Conservation (phyloP, 1,140 invertebrate species). For the Wiebesia pumilae region DNA sequence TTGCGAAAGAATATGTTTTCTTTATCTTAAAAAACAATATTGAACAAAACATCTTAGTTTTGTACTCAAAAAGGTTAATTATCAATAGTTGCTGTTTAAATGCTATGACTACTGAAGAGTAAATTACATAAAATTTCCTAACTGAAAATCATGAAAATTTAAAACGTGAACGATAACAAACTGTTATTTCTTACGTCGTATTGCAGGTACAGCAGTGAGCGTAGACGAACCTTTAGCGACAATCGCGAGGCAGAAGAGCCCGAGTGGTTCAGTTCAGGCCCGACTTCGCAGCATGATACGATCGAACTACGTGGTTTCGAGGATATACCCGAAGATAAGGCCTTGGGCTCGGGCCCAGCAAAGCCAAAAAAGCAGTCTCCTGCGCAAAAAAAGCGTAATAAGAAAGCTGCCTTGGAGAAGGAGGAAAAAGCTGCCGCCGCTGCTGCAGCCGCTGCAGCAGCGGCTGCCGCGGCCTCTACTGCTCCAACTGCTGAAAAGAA, state of each 20-base stretch:
- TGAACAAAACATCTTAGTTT: too few relatives aligned
- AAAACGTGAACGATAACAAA: too few relatives aligned
- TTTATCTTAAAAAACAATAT: too few relatives aligned
- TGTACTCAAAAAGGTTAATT: too few relatives aligned
- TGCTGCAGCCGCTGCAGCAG: slow-evolving; percentile 38
- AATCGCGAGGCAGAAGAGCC: slow-evolving; percentile 78
- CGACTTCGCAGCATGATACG: slow-evolving; percentile 92
- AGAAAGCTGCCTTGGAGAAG: slow-evolving; percentile 64
- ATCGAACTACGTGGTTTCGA: slow-evolving; percentile 95
- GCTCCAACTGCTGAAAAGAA: slow-evolving; percentile 58
- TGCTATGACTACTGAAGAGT: too few relatives aligned
- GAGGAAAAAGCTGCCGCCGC: slow-evolving; percentile 54
- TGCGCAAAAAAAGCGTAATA: slow-evolving; percentile 69
- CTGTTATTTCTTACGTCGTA: too few relatives aligned
- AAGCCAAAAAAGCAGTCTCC: slow-evolving; percentile 72
- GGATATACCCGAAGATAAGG: slow-evolving; percentile 78
- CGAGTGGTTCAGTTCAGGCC: slow-evolving; percentile 89
- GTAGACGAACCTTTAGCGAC: slow-evolving; percentile 74
- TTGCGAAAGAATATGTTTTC: too few relatives aligned
- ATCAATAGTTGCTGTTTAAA: too few relatives aligned
- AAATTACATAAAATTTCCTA: too few relatives aligned
- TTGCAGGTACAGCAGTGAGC: slow-evolving; percentile 68
- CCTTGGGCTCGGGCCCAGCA: slow-evolving; percentile 56
- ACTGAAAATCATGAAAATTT: too few relatives aligned
- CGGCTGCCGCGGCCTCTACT: slow-evolving; percentile 30